Evolutionary conservation across 2,113 vertebrate species (phyloP).

Genomic region (Melanerpes aurifrons): DNA sequence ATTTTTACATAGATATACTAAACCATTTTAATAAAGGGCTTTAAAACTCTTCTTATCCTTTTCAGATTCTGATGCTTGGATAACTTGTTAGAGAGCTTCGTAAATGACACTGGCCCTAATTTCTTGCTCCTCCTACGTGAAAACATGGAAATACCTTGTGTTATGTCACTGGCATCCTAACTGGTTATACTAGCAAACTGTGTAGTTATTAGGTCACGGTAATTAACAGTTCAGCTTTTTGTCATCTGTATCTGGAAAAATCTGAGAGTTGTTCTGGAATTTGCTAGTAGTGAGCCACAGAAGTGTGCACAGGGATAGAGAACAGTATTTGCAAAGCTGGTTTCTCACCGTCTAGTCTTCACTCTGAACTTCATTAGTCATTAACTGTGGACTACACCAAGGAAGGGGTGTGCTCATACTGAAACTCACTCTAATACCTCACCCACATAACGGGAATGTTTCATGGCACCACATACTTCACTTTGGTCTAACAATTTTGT

Average conservation of each 20-base stretch:
- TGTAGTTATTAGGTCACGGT: not conserved
- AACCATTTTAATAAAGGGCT: slow-evolving; percentile 21
- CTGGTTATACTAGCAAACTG: slow-evolving; percentile 14
- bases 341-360: not conserved
- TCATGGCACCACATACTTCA: not conserved
- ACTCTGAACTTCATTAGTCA: not conserved
- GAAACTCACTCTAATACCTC: not conserved
- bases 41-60: slow-evolving; percentile 61
- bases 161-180: slow-evolving; percentile 16
- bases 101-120: slow-evolving; percentile 8
- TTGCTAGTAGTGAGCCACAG: not conserved
- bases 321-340: not conserved
- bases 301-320: not conserved
- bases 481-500: not conserved
- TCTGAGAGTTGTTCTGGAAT: not conserved
- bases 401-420: not conserved
- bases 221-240: not conserved
- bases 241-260: not conserved
- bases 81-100: slow-evolving; percentile 46
- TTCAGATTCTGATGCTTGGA: slow-evolving; percentile 62
- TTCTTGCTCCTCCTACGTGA: slow-evolving; percentile 25
- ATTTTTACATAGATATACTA: not conserved
- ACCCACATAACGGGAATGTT: not conserved
- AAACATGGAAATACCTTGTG: slow-evolving; percentile 30
- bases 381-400: not conserved